Base-by-base conservation (phyloP, 2,113 vertebrate genomes). In the Alligator mississippiensis region DNA sequence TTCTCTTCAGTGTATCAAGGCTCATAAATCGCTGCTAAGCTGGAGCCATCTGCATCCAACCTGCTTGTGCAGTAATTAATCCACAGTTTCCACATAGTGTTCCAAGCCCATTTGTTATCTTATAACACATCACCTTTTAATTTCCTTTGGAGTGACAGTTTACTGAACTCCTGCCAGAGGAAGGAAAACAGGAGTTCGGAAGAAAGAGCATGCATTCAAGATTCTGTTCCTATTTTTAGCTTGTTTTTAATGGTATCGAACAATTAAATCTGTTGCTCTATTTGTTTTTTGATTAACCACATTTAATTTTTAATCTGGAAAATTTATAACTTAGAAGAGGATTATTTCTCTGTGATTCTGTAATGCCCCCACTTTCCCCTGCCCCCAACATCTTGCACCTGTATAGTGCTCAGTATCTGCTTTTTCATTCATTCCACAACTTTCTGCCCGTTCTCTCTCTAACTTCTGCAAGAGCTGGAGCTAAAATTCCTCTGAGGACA, bases 41-140 rank as follows among this genome's bases (percentile, higher is more conserved):
- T 22, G 77, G 5, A 84, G 30, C 11, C 77, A 47, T 28, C 58
- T 11, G 78, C 14, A 28, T 54, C 21, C 57, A 13, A 66, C 38
- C 63, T 3, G 60, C 16, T 12, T 2, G 17, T 0, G 38, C 12
- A 9, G 11, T 1, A 12, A 2, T 19, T 0, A 2, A 0, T 0
- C 6, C 4, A 0, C 2, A 3, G 14, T 16, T 77, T n/a, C 80
- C 82, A 3, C 7, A 18, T 30, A 15, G 9, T 82, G 55, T 74
- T 70, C n/a, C 81, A 82, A 70, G n/a, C 12, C 60, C 34, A 18
- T 27, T 38, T 47, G 27, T 0, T 3, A 3, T 64, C 30, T 10
- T 6, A 0, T 21, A 8, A 70, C 34, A 17, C 25, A 19, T 28
- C 77, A 66, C 27, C 77, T 66, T 6, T 25, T 70, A 1, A 78